phyloP scores from a whole-genome alignment of 2,797 vertebrate species.

The Eulemur albifrons region DNA sequence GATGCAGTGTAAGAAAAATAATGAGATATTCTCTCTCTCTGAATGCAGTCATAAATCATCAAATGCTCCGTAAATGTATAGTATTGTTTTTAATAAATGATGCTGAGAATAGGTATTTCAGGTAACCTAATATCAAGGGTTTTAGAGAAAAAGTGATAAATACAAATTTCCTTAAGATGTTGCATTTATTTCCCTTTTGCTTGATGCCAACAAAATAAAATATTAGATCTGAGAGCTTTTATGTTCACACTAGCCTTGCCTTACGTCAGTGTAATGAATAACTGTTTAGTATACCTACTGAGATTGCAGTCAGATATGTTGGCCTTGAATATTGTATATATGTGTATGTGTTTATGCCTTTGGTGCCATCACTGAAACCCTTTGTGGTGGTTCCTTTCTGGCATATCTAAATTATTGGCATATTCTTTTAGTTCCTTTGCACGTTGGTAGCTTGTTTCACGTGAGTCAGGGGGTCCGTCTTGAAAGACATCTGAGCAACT shows the following conservation, averaged over 20 bases:
- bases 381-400: neutral
- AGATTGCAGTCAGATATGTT: neutral
- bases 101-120: neutral
- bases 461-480: neutral
- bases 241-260: neutral
- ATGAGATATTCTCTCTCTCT: neutral
- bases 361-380: neutral
- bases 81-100: neutral
- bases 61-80: neutral
- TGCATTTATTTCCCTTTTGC: neutral
- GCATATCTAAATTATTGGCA: neutral
- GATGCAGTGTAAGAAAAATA: neutral
- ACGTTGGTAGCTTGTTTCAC: neutral
- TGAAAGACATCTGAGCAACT: neutral
- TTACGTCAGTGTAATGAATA: neutral
- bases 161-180: neutral
- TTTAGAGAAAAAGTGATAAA: neutral
- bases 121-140: neutral
- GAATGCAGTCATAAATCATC: neutral
- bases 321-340: neutral
- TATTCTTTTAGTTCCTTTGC: neutral
- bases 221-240: neutral
- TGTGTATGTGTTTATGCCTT: neutral
- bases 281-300: neutral
- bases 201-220: neutral